phyloP scores from a whole-genome alignment of 2,113 vertebrate genomes.

The Datnioides undecimradiatus region DNA sequence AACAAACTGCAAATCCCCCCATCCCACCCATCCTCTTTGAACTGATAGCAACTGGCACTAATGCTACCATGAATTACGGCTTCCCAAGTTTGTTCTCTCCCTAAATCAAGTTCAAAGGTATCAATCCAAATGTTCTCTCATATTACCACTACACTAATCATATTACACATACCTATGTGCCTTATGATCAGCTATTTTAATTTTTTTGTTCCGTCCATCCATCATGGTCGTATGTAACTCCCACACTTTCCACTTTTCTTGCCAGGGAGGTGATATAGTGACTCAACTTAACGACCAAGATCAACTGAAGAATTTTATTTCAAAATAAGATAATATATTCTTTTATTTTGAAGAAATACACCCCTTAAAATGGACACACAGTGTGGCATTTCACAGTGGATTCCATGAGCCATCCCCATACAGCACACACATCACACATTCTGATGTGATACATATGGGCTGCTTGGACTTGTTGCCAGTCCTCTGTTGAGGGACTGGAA shows the following conservation, averaged over 20 bases:
- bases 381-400: neutral
- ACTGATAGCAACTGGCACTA: neutral
- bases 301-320: neutral
- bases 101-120: constrained; percentile 59
- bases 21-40: neutral
- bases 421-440: neutral
- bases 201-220: constrained; percentile 28
- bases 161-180: constrained; percentile 44
- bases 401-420: neutral
- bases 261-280: constrained; percentile 56
- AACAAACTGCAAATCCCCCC: constrained; percentile 19
- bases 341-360: too few relatives aligned
- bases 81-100: constrained; percentile 4
- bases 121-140: constrained; percentile 43
- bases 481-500: constrained; percentile 23
- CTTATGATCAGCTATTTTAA: constrained; percentile 46
- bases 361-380: neutral
- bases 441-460: constrained; percentile 55
- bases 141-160: constrained; percentile 41
- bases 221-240: neutral
- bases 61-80: constrained; percentile 12
- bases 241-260: constrained; percentile 29
- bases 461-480: constrained; percentile 68
- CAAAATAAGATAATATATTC: too few relatives aligned
- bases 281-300: constrained; percentile 64